phyloP scores from a whole-genome alignment of 1,140 invertebrate genomes.

The Marisa cornuarietis region DNA sequence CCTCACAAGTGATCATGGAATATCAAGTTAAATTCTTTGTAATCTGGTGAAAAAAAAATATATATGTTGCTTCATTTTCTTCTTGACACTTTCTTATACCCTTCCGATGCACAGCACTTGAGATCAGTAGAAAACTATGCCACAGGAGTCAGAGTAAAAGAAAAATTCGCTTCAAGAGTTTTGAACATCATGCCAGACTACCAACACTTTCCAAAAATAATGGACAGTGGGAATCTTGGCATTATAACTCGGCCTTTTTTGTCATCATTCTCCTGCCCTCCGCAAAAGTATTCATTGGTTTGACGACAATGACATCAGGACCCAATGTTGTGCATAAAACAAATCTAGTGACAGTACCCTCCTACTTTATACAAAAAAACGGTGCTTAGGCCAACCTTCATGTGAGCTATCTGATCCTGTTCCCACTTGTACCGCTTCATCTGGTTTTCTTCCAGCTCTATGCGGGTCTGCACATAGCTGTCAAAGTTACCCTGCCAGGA shows the following conservation, averaged over 20 bases:
- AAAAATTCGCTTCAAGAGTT: slow-evolving; percentile 44
- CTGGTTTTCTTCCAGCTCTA: slow-evolving; percentile 97
- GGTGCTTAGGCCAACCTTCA: slow-evolving; percentile 79
- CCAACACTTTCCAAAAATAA: slow-evolving; percentile 26
- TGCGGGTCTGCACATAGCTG: slow-evolving; percentile 88
- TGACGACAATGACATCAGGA: too few relatives aligned
- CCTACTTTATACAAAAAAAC: too few relatives aligned
- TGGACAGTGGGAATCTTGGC: slow-evolving; percentile 19
- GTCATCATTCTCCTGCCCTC: slow-evolving; percentile 59
- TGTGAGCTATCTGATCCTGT: slow-evolving; percentile 98
- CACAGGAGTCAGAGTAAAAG: slow-evolving; percentile 16
- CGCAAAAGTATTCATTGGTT: not conserved
- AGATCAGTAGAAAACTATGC: not conserved
- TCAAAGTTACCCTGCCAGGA: slow-evolving; percentile 87
- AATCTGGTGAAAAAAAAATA: not conserved
- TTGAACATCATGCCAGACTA: slow-evolving; percentile 47
- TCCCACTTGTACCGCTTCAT: slow-evolving; percentile 99
- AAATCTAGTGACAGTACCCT: too few relatives aligned
- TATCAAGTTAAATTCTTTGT: not conserved
- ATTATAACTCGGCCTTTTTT: slow-evolving; percentile 65
- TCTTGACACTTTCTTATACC: too few relatives aligned
- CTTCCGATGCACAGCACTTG: too few relatives aligned
- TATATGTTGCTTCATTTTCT: not conserved
- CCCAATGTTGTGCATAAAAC: too few relatives aligned
- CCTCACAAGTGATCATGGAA: not conserved